A percentile compares a stretch with the other conserved stretches of the same genome.
Conservation (phyloP, 53 echinoderm and acorn worm species). For the Hippasteria phrygiana region DNA sequence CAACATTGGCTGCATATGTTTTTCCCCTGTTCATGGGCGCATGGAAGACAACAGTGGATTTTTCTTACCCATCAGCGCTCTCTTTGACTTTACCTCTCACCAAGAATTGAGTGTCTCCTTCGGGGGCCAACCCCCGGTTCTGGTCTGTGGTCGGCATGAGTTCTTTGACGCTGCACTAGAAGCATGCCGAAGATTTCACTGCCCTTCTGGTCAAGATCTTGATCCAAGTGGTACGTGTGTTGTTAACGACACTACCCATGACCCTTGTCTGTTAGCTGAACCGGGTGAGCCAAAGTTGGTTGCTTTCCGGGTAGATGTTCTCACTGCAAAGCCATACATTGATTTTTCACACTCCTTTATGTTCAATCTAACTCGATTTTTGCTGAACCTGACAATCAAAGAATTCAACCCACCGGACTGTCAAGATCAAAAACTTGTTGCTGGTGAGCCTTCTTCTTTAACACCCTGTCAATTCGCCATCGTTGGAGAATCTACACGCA, state of each 20-base stretch:
- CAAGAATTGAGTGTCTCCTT: neutral
- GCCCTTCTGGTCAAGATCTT: neutral
- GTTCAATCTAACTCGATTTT: neutral
- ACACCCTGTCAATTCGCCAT: neutral
- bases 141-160: neutral
- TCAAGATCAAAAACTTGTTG: neutral
- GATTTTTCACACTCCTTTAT: neutral
- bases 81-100: constrained; percentile 5
- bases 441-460: neutral
- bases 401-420: neutral
- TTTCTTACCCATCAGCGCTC: neutral
- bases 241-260: neutral
- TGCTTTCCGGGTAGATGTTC: neutral
- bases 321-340: neutral
- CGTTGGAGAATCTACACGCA: neutral
- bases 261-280: neutral
- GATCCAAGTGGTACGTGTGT: constrained; percentile 1
- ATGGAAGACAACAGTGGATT: neutral
- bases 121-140: neutral
- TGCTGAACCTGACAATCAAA: neutral
- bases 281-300: neutral
- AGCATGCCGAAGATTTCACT: neutral
- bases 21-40: neutral
- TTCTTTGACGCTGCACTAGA: neutral
- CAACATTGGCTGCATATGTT: neutral